phyloP scores from a whole-genome alignment of 2,113 vertebrate genomes.

The Perca flavescens region DNA sequence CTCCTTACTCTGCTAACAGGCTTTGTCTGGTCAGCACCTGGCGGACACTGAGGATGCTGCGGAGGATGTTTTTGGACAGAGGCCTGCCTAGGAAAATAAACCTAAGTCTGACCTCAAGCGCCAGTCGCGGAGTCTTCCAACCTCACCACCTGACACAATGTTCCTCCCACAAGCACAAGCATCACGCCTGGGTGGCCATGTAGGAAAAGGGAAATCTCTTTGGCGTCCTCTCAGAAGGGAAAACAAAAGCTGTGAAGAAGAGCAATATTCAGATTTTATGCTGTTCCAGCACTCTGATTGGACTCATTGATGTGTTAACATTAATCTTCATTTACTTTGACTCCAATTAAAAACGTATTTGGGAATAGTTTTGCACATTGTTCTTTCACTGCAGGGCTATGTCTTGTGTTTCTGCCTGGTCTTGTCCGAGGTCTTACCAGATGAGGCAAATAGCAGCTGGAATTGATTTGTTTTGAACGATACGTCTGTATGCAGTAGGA shows the following conservation, averaged over 20 bases:
- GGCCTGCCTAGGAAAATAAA: slow-evolving; percentile 81
- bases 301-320: slow-evolving; percentile 14
- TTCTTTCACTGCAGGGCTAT: slow-evolving; percentile 7
- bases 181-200: slow-evolving; percentile 69
- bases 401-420: neutral
- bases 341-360: slow-evolving; percentile 10
- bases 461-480: slow-evolving; percentile 55
- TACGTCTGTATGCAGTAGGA: slow-evolving; percentile 23
- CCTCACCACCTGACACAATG: slow-evolving; percentile 67
- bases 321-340: slow-evolving; percentile 10
- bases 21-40: slow-evolving; percentile 76
- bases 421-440: slow-evolving; percentile 28
- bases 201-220: slow-evolving; percentile 42
- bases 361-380: neutral
- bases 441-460: slow-evolving; percentile 33
- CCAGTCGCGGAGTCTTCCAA: slow-evolving; percentile 57
- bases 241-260: slow-evolving; percentile 50
- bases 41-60: slow-evolving; percentile 44
- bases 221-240: slow-evolving; percentile 11
- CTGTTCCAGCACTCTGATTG: slow-evolving; percentile 7
- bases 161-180: slow-evolving; percentile 57
- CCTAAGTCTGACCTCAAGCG: slow-evolving; percentile 76
- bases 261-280: neutral
- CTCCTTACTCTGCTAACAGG: neutral
- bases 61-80: slow-evolving; percentile 77